Evolutionary conservation across 2,888 invertebrate species (phyloP).

Genomic region (Erebia aethiops): DNA sequence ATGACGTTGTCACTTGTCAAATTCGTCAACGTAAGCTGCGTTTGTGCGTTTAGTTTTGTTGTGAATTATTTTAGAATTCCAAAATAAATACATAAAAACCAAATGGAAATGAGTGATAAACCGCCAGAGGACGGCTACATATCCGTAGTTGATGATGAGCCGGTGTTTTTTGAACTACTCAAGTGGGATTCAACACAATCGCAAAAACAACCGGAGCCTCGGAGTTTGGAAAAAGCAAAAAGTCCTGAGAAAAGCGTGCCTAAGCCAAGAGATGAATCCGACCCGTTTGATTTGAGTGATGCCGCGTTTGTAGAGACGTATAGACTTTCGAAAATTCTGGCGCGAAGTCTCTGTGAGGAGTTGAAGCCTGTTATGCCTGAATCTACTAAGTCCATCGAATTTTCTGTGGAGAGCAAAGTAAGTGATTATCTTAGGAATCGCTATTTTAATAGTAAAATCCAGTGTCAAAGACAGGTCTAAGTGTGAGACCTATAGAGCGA

Average conservation of each 20-base stretch:
- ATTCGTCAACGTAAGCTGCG: constrained; percentile 44
- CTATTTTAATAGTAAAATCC: background rate
- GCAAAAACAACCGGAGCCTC: constrained; percentile 52
- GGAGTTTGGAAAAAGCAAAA: constrained; percentile 64
- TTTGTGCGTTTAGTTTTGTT: constrained; percentile 41
- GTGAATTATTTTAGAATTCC: constrained; percentile 43
- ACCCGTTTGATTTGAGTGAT: constrained; percentile 71
- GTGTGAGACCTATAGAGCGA: too few relatives aligned
- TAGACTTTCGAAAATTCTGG: constrained; percentile 69
- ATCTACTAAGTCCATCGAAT: constrained; percentile 70
- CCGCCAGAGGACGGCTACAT: constrained; percentile 76
- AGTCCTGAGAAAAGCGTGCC: constrained; percentile 66
- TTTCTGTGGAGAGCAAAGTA: constrained; percentile 74
- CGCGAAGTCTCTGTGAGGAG: constrained; percentile 66
- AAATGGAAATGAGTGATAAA: constrained; percentile 70
- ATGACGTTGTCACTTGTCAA: constrained; percentile 38
- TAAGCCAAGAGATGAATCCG: constrained; percentile 59
- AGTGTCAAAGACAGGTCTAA: too few relatives aligned
- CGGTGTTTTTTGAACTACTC: constrained; percentile 73
- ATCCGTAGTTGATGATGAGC: constrained; percentile 76
- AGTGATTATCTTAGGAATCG: background rate
- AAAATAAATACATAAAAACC: constrained; percentile 53
- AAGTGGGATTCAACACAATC: constrained; percentile 73
- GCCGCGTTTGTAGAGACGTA: constrained; percentile 67
- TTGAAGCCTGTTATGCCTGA: constrained; percentile 73